Evolutionary conservation across 2,888 invertebrate species (phyloP).

Genomic region (Andrena minutula): DNA sequence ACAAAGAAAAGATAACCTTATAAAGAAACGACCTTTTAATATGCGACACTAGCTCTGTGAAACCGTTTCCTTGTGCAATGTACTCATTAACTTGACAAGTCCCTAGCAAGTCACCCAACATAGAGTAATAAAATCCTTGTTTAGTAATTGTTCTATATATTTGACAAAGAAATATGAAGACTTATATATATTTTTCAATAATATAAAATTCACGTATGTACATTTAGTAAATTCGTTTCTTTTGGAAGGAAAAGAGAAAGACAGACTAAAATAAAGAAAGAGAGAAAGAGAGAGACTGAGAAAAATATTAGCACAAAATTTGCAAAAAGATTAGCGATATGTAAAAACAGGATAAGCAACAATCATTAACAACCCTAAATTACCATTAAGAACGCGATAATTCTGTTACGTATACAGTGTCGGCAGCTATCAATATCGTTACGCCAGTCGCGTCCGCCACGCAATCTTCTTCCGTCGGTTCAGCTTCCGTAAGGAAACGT

Average conservation of each 20-base stretch:
- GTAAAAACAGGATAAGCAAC: too few species aligned
- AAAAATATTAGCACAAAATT: too few species aligned
- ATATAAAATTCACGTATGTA: background rate
- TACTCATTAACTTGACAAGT: too few species aligned
- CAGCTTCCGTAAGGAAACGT: conserved; percentile 29
- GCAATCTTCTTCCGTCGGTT: conserved; percentile 21
- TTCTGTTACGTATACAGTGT: background rate
- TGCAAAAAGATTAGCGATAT: too few species aligned
- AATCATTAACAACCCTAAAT: background rate
- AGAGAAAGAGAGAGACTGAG: too few species aligned
- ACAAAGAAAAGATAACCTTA: background rate
- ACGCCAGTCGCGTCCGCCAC: conserved; percentile 13
- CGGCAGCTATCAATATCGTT: background rate
- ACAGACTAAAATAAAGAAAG: background rate
- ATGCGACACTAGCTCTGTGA: background rate
- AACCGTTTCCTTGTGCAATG: too few species aligned
- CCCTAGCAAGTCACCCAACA: too few species aligned
- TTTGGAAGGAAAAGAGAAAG: background rate
- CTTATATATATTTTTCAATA: background rate
- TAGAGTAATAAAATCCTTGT: too few species aligned
- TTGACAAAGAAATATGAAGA: too few species aligned
- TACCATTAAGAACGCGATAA: background rate
- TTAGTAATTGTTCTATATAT: too few species aligned
- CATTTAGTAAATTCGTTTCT: background rate
- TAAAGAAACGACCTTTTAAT: background rate